Evolutionary conservation across 2,113 vertebrate genomes (phyloP).

Genomic region (Grammomys surdaster): DNA sequence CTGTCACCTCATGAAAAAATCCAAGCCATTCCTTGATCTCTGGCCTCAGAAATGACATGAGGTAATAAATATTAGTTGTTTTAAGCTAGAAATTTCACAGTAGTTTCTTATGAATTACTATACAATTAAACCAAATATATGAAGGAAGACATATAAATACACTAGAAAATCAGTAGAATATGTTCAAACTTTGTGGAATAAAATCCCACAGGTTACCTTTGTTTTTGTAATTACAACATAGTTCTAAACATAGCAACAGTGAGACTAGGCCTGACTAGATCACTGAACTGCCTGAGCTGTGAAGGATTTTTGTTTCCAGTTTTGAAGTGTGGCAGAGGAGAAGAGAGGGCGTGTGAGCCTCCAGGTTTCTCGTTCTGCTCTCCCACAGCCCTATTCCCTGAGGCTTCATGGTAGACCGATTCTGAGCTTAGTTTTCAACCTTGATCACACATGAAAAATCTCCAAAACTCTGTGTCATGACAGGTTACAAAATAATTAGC

Average conservation of each 20-base stretch:
- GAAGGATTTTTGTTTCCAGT: slow-evolving; percentile 1
- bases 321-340: slow-evolving; percentile 15
- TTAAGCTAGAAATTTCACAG: background rate
- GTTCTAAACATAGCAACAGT: background rate
- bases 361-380: background rate
- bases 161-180: background rate
- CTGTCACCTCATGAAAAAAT: background rate
- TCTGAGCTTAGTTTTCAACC: background rate
- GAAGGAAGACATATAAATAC: background rate
- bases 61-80: background rate
- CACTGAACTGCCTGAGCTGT: background rate
- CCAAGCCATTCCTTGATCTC: background rate
- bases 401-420: background rate
- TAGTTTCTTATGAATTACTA: background rate
- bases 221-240: slow-evolving; percentile 20
- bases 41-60: background rate
- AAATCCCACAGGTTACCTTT: slow-evolving; percentile 29
- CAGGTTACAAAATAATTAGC: slow-evolving; percentile 37
- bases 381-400: background rate
- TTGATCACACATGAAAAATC: slow-evolving; percentile 4
- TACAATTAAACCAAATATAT: background rate
- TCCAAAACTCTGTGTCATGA: background rate
- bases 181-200: slow-evolving; percentile 6
- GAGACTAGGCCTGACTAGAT: background rate
- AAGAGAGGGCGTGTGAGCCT: background rate